A percentile compares a stretch with the other conserved stretches of the same genome.
These are phyloP conservation scores for Polyploca ridens DNA, from an alignment of 2,888 invertebrate genomes.

Conservation along the genomic window DNA sequence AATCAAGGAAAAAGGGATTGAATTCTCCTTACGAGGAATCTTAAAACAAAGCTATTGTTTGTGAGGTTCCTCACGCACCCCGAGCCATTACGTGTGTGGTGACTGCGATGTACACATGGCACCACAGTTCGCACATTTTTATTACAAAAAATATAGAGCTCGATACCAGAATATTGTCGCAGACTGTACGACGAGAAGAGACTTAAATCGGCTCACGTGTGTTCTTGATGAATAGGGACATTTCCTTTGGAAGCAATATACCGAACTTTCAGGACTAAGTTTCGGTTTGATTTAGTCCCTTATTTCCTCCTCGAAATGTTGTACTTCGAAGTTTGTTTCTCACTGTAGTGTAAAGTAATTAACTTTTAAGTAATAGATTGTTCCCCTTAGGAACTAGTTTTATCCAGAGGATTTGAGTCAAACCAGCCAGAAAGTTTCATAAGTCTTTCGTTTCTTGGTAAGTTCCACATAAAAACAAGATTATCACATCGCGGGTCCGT, in stretches of 20 bases:
- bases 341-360: background rate
- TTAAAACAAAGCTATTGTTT: background rate
- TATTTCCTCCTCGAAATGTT: slow-evolving; percentile 24
- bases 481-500: background rate
- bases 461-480: background rate
- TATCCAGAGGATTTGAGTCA: background rate
- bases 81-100: slow-evolving; percentile 2
- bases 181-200: slow-evolving; percentile 22
- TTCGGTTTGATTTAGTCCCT: slow-evolving; percentile 44
- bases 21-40: background rate
- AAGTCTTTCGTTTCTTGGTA: background rate
- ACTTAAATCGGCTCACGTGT: slow-evolving; percentile 42
- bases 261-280: slow-evolving; percentile 33
- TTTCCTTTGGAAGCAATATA: slow-evolving; percentile 28
- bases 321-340: slow-evolving; percentile 6
- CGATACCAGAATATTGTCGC: slow-evolving; percentile 9
- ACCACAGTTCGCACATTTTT: background rate
- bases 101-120: background rate
- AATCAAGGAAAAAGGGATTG: background rate
- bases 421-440: background rate
- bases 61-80: slow-evolving; percentile 5
- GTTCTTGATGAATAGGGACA: slow-evolving; percentile 50
- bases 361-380: slow-evolving; percentile 3
- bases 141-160: background rate
- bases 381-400: background rate